These are phyloP conservation scores for Sula dactylatra DNA, from an alignment of 2,113 vertebrate genomes.

Conservation along the genomic window DNA sequence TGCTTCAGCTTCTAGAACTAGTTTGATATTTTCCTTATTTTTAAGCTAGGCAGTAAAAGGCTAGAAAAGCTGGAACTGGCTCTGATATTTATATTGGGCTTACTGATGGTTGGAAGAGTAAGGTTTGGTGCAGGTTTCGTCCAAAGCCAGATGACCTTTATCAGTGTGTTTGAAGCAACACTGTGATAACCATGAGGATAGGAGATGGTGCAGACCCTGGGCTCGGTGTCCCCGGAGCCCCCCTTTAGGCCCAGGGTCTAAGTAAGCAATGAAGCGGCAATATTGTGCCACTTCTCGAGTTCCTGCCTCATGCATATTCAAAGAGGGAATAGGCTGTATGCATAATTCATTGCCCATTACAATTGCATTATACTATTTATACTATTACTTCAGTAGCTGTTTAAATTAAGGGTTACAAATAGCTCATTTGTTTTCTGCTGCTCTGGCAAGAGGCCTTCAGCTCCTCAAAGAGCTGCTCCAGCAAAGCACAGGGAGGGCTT, in stretches of 20 bases:
- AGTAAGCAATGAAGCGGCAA: not conserved
- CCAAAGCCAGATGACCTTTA: not conserved
- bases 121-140: not conserved
- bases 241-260: not conserved
- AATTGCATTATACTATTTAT: slow-evolving; percentile 56
- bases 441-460: not conserved
- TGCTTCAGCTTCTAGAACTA: slow-evolving; percentile 77
- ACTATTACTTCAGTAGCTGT: slow-evolving; percentile 46
- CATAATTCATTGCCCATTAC: slow-evolving; percentile 55
- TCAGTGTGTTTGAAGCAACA: not conserved
- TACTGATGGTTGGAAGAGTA: not conserved
- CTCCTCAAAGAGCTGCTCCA: not conserved
- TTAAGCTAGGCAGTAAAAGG: not conserved
- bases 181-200: not conserved
- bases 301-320: slow-evolving; percentile 56
- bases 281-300: not conserved
- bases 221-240: not conserved
- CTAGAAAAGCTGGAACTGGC: slow-evolving; percentile 5
- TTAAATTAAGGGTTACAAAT: slow-evolving; percentile 65
- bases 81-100: not conserved
- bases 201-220: not conserved
- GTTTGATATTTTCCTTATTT: slow-evolving; percentile 73
- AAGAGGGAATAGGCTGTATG: slow-evolving; percentile 17
- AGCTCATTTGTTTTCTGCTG: slow-evolving; percentile 3
- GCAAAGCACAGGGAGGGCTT: not conserved